phyloP scores from a whole-genome alignment of 2,113 vertebrate genomes.

The Ifrita kowaldi region DNA sequence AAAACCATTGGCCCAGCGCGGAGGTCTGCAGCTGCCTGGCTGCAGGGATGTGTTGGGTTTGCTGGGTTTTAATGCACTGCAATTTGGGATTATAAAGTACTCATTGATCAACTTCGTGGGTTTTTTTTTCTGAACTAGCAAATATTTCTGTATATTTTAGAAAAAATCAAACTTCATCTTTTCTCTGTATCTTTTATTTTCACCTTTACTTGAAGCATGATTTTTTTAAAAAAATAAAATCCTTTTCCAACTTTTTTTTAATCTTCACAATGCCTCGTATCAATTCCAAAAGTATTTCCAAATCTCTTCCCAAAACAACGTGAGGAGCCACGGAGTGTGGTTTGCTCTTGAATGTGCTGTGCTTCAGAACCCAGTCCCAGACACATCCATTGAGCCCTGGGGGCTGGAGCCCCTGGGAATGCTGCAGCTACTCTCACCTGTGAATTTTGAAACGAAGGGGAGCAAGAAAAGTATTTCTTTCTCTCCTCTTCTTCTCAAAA shows the following conservation, averaged over 20 bases:
- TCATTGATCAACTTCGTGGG: not conserved
- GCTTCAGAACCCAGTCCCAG: not conserved
- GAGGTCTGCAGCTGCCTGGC: not conserved
- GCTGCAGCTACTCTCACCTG: not conserved
- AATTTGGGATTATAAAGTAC: not conserved
- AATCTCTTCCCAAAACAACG: not conserved
- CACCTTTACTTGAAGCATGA: not conserved
- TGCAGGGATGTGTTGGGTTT: not conserved
- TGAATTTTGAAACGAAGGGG: not conserved
- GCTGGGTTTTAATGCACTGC: not conserved
- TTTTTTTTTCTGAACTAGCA: not conserved
- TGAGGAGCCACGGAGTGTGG: accelerated
- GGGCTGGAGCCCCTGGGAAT: not conserved
- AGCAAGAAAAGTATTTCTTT: not conserved
- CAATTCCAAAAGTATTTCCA: not conserved
- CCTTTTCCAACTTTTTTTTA: not conserved
- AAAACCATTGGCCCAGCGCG: not conserved
- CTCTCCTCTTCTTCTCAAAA: not conserved
- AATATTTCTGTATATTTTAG: not conserved
- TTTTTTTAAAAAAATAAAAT: not conserved
- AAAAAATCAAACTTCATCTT: not conserved
- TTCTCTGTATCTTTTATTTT: not conserved
- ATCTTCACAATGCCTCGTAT: accelerated
- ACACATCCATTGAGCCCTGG: accelerated
- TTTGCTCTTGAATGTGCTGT: not conserved